These are phyloP conservation scores for Dufourea novaeangliae DNA, from an alignment of 1,140 invertebrate species.

Conservation along the genomic window DNA sequence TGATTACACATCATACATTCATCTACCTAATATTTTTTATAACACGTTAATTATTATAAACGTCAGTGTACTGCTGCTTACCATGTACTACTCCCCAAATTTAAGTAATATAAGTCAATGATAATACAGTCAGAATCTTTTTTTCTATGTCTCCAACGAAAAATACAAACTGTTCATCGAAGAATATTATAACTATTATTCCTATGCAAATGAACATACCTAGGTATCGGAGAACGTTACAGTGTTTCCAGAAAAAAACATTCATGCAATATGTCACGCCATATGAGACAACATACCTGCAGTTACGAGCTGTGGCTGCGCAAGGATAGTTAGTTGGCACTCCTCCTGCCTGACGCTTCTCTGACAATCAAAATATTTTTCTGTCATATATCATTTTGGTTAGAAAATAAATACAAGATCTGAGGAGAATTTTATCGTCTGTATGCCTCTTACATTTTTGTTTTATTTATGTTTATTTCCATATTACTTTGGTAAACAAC, in stretches of 20 bases:
- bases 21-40: no score
- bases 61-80: neutral
- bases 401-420: no score
- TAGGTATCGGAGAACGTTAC: neutral
- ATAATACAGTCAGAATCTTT: neutral
- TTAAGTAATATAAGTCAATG: neutral
- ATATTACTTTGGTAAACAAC: no score
- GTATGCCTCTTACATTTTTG: no score
- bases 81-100: neutral
- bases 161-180: slow-evolving; percentile 8
- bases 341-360: neutral
- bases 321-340: neutral
- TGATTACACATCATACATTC: no score
- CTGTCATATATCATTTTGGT: neutral
- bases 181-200: neutral
- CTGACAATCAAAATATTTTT: neutral
- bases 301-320: neutral
- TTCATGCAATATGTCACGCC: neutral
- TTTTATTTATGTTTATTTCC: no score
- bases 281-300: neutral
- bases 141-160: no score
- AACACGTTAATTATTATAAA: no score
- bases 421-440: no score
- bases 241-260: neutral
- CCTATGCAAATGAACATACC: neutral